phyloP scores from a whole-genome alignment of 1,140 invertebrate species.

The Listronotus bonariensis region DNA sequence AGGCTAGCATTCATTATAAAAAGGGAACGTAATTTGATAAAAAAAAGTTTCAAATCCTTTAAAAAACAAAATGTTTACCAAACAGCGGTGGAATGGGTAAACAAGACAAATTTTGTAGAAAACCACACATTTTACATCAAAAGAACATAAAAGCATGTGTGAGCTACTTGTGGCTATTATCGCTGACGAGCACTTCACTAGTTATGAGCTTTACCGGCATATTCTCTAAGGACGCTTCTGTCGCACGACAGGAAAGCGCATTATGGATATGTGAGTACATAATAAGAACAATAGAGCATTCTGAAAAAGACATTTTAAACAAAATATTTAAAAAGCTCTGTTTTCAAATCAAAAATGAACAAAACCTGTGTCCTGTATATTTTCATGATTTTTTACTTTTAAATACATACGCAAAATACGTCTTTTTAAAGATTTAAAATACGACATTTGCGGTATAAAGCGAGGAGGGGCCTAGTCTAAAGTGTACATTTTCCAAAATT shows the following conservation, averaged over 20 bases:
- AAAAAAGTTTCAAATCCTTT: constrained; percentile 16
- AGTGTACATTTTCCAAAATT: too few relatives aligned
- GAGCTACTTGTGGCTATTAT: constrained; percentile 53
- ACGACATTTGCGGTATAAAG: too few relatives aligned
- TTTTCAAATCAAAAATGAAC: neutral
- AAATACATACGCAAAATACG: too few relatives aligned
- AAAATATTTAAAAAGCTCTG: constrained; percentile 30
- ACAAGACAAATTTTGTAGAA: constrained; percentile 54
- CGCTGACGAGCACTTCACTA: constrained; percentile 50
- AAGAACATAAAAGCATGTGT: constrained; percentile 52
- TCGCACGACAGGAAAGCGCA: constrained; percentile 38
- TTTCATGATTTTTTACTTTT: neutral
- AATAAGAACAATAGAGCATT: constrained; percentile 33
- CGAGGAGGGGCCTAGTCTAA: too few relatives aligned
- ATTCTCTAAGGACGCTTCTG: constrained; percentile 42
- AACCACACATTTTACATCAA: constrained; percentile 51
- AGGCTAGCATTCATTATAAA: too few relatives aligned
- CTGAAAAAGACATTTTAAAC: constrained; percentile 33
- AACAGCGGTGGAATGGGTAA: constrained; percentile 38
- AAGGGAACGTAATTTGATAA: too few relatives aligned
- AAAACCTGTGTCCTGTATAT: neutral
- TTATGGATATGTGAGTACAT: constrained; percentile 43
- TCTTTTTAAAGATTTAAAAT: too few relatives aligned
- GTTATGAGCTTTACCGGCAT: constrained; percentile 43
- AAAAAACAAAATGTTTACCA: constrained; percentile 28